These are phyloP conservation scores for Cassiopea xamachana DNA, from an alignment of 30 jellyfish, hydroid and myxozoan genomes.

Conservation along the genomic window DNA sequence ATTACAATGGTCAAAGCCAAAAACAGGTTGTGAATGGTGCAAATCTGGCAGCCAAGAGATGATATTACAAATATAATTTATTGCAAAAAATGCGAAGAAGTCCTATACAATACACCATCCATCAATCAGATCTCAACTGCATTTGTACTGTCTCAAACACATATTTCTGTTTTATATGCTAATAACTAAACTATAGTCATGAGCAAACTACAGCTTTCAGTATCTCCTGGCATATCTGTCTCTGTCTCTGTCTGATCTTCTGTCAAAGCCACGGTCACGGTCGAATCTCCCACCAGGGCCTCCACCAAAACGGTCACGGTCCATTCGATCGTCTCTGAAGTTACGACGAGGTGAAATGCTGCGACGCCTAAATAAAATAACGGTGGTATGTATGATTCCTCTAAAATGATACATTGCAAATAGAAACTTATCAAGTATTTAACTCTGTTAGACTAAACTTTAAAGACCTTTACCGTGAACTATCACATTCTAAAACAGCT, in stretches of 20 bases:
- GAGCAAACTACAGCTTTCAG: constrained; percentile 3
- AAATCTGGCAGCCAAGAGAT: too few relatives aligned
- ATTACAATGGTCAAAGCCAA: too few relatives aligned
- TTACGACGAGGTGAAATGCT: constrained; percentile 76
- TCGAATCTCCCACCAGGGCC: constrained; percentile 63
- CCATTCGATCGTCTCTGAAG: constrained; percentile 72
- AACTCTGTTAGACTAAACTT: too few relatives aligned
- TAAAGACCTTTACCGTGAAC: too few relatives aligned
- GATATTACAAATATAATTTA: too few relatives aligned
- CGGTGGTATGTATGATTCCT: too few relatives aligned
- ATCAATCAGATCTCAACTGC: background rate
- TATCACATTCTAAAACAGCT: too few relatives aligned
- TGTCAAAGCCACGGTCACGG: constrained; percentile 57
- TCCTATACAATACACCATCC: background rate
- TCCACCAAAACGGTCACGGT: constrained; percentile 63
- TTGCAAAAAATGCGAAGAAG: too few relatives aligned
- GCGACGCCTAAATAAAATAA: constrained; percentile 44
- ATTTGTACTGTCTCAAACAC: background rate
- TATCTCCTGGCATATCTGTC: constrained; percentile 59
- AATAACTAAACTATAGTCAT: background rate
- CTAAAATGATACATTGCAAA: too few relatives aligned
- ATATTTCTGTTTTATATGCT: background rate
- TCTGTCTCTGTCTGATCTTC: constrained; percentile 63
- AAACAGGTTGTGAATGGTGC: too few relatives aligned
- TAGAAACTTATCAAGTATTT: too few relatives aligned